Conservation (phyloP, 2,113 vertebrate genomes). For the Aleadryas rufinucha region DNA sequence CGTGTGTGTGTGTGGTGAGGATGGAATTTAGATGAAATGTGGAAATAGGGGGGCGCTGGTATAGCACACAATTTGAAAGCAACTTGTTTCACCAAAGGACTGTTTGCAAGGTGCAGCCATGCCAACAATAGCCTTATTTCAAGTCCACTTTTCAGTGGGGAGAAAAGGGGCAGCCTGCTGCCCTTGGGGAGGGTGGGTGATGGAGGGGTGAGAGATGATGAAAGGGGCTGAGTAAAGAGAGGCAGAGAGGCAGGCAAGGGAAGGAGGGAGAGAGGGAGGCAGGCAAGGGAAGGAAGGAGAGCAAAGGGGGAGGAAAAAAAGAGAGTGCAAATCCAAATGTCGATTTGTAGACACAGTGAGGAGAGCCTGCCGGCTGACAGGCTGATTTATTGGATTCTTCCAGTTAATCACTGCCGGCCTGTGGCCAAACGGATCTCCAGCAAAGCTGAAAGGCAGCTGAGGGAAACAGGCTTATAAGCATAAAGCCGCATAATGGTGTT, state of each 20-base stretch:
- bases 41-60: background rate
- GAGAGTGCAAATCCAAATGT: slow-evolving; percentile 83
- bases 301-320: background rate
- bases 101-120: background rate
- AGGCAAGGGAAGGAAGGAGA: background rate
- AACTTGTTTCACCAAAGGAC: slow-evolving; percentile 30
- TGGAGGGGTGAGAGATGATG: background rate
- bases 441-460: slow-evolving; percentile 86
- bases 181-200: background rate
- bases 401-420: slow-evolving; percentile 90
- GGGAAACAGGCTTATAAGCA: slow-evolving; percentile 91
- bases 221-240: background rate
- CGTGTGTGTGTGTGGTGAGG: background rate
- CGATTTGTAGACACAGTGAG: slow-evolving; percentile 85
- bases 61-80: slow-evolving; percentile 40
- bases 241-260: background rate
- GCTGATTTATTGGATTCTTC: slow-evolving; percentile 97
- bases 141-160: slow-evolving; percentile 69
- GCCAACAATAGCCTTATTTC: slow-evolving; percentile 46
- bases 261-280: background rate
- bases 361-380: slow-evolving; percentile 88
- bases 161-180: slow-evolving; percentile 47
- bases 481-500: slow-evolving; percentile 96
- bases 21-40: background rate
- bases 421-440: slow-evolving; percentile 88